A percentile compares a stretch with the other conserved stretches of the same genome.
phyloP scores from a whole-genome alignment of 2,113 vertebrate species.

The Tretioscincus oriximinensis region DNA sequence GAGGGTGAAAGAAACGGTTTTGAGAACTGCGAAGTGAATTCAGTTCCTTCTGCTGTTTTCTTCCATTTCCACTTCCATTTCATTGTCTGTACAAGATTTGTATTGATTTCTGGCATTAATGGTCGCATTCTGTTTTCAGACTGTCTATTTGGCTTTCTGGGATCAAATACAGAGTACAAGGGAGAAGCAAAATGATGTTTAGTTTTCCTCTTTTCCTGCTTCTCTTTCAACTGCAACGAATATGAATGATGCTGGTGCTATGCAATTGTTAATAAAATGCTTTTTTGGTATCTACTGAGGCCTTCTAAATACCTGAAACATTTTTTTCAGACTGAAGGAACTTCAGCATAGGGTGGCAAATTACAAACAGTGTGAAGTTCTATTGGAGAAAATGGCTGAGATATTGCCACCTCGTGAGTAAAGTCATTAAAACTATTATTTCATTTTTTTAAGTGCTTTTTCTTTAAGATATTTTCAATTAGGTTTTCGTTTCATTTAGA shows the following conservation, averaged over 20 bases:
- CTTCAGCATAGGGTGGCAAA: conserved; percentile 69
- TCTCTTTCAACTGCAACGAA: no score
- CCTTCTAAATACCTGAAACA: neutral
- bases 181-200: no score
- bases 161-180: no score
- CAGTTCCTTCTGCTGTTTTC: no score
- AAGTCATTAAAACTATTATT: neutral
- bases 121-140: no score
- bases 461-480: neutral
- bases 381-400: conserved; percentile 72
- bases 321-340: conserved; percentile 64
- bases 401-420: conserved; percentile 71
- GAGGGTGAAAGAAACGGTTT: no score
- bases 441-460: neutral
- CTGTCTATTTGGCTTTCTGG: no score
- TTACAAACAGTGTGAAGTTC: conserved; percentile 73
- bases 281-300: neutral
- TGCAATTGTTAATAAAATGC: neutral
- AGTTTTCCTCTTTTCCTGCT: no score
- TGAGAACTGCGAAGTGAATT: no score
- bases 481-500: neutral
- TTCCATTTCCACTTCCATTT: no score
- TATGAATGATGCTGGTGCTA: neutral
- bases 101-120: no score
- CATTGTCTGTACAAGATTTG: no score